These are phyloP conservation scores for Dorcus parallelipipedus DNA, from an alignment of 2,888 invertebrate species.

Conservation along the genomic window DNA sequence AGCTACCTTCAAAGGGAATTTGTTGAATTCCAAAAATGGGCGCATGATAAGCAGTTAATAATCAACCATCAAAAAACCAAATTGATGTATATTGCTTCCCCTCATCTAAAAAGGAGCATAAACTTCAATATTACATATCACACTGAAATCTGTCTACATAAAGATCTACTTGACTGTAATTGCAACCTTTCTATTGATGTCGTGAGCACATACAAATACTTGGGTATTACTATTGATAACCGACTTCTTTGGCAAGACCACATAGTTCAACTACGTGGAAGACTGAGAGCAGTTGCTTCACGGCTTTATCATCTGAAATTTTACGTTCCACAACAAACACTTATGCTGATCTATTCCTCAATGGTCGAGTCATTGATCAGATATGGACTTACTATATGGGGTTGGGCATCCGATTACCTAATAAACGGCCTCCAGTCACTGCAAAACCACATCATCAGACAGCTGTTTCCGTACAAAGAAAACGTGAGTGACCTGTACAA, in stretches of 20 bases:
- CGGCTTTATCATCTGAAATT: background rate
- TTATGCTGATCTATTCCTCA: background rate
- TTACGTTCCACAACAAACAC: background rate
- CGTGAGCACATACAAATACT: no score
- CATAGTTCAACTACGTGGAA: no score
- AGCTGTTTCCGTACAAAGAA: no score
- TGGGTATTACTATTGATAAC: no score
- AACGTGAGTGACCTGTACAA: no score
- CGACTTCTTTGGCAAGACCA: no score
- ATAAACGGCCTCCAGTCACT: no score
- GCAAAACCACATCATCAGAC: no score
- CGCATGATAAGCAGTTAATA: background rate
- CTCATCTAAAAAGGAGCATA: background rate
- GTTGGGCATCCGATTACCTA: no score
- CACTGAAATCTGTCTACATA: no score
- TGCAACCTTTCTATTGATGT: background rate
- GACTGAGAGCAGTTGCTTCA: background rate
- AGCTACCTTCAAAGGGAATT: background rate
- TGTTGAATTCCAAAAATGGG: background rate
- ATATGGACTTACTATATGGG: background rate
- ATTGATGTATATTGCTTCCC: background rate
- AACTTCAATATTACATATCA: no score
- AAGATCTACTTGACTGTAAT: background rate
- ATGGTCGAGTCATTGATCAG: background rate
- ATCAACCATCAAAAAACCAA: background rate